phyloP scores from a whole-genome alignment of 2,797 vertebrate genomes.

The Percopsis omiscomaycus region DNA sequence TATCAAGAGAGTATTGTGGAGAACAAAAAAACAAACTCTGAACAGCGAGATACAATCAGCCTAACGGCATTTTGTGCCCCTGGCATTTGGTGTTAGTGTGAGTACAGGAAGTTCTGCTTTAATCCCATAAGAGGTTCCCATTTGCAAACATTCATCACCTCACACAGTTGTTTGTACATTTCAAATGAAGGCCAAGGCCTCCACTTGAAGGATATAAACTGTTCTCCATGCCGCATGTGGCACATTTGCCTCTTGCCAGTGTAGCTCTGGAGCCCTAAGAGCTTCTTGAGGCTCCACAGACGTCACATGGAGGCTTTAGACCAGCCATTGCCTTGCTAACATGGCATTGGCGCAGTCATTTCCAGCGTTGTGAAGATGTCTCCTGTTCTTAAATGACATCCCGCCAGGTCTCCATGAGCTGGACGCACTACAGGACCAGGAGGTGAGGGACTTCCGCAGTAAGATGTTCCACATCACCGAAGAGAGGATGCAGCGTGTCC shows the following conservation, averaged over 20 bases:
- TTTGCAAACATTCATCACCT: constrained; percentile 15
- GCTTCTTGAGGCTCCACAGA: too few relatives aligned
- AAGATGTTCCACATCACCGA: constrained; percentile 93
- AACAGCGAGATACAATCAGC: constrained; percentile 15
- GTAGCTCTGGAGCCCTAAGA: too few relatives aligned
- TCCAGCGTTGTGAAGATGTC: neutral
- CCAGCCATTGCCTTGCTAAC: too few relatives aligned
- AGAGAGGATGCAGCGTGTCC: constrained; percentile 86
- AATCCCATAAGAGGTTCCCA: constrained; percentile 5
- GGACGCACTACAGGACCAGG: constrained; percentile 89
- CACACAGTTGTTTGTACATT: constrained; percentile 31
- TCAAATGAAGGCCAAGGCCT: constrained; percentile 5
- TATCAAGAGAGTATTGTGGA: constrained; percentile 34
- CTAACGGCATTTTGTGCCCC: constrained; percentile 10
- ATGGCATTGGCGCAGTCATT: too few relatives aligned
- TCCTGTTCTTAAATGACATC: neutral
- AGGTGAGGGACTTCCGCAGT: constrained; percentile 93
- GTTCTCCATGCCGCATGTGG: neutral
- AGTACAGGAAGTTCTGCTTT: constrained; percentile 14
- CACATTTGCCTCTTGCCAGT: neutral
- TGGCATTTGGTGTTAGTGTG: constrained; percentile 13
- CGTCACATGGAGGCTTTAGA: too few relatives aligned
- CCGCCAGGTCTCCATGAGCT: constrained; percentile 92
- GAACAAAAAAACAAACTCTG: constrained; percentile 13
- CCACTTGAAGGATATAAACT: neutral